These are phyloP conservation scores for Sturnira hondurensis DNA, from an alignment of 2,113 vertebrate species.

Conservation along the genomic window DNA sequence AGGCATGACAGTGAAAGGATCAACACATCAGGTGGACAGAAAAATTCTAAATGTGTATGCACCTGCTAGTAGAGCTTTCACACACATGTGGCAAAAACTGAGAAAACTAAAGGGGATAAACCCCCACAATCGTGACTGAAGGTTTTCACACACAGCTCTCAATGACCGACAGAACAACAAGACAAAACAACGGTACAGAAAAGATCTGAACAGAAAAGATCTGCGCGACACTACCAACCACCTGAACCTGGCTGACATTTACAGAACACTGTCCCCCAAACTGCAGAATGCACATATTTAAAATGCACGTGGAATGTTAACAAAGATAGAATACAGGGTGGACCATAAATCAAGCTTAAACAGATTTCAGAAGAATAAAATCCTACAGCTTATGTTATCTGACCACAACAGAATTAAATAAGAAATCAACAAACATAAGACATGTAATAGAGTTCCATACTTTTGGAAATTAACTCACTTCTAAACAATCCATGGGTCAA, in stretches of 20 bases:
- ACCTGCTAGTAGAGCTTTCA: background rate
- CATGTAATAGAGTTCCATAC: background rate
- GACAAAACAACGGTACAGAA: background rate
- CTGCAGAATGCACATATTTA: background rate
- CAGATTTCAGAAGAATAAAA: constrained; percentile 10
- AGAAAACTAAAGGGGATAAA: background rate
- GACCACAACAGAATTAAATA: background rate
- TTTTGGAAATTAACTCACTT: constrained; percentile 20
- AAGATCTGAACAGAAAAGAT: background rate
- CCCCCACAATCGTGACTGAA: background rate
- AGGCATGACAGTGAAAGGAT: background rate
- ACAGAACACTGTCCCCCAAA: background rate
- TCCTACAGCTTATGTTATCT: constrained; percentile 5
- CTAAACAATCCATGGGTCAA: background rate
- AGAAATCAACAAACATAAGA: constrained; percentile 6
- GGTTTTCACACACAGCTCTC: background rate
- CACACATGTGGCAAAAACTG: background rate
- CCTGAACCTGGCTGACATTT: background rate
- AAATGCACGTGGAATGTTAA: background rate
- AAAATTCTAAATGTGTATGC: background rate
- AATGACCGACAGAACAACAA: background rate
- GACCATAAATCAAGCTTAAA: background rate
- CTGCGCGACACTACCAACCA: background rate
- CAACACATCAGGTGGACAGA: background rate
- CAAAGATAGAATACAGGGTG: background rate